Base-by-base conservation (phyloP, 2,113 vertebrate species). In the Oncorhynchus kisutch region DNA sequence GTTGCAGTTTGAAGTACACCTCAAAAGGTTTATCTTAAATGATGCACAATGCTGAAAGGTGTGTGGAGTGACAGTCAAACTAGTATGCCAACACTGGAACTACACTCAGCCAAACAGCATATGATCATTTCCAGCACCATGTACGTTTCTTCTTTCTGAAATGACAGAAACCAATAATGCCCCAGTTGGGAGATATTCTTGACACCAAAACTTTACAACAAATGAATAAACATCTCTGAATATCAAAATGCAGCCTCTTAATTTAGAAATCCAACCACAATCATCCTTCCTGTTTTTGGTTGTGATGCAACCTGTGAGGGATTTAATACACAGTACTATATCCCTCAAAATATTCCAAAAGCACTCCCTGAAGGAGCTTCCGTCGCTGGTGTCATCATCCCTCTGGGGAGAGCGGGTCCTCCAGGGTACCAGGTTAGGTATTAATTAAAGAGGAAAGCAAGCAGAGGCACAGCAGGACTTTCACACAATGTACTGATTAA, bases 361-460 rank as follows among this genome's bases (percentile, higher is more conserved):
- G 8, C 69, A 24, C 29, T 64, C 70, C 71, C 79, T 57, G 39
- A 74, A 75, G 75, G 70, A 76, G 8, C 71, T 67, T 75, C 24
- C 1, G n/a, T 74, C 27, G 49, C 20, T 64, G 39, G 51, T 84
- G 77, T 75, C 72, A 74, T 54, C 31, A 24, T 49, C 72, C 75
- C 78, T 80, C 29, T 4, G 65, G 75, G 81, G 67, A 48, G 9
- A 59, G 24, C 51, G 2, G 5, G 49, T 62, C 78, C 76, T 85
- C 60, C 2, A 29, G 75, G 71, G 22, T 18, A 13, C 48, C 54
- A 68, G 70, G 25, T 34, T 27, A 67, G 79, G 62, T 77, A 68
- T 81, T 81, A 82, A 84, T 87, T 85, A 87, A 83, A 81, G 67
- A 31, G 60, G 65, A 67, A 51, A 5, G 57, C 48, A 69, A 66